Conservation (phyloP, 2,113 vertebrate species). For the Neotoma lepida region DNA sequence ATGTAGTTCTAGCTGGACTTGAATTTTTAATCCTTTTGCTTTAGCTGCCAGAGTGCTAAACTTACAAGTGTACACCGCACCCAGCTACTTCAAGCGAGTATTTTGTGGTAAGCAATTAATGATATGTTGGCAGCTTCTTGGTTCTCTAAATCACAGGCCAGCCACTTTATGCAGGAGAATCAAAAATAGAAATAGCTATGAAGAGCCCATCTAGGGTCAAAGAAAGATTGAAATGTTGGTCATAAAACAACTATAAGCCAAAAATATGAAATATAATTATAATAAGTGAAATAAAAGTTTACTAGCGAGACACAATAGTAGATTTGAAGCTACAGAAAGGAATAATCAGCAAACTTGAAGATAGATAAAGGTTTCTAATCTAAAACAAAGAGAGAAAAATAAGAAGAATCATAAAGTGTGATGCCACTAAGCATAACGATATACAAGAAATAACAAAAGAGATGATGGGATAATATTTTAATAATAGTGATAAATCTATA, state of each 20-base stretch:
- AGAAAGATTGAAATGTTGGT: neutral
- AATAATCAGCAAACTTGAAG: neutral
- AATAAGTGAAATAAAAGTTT: neutral
- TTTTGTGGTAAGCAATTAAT: slow-evolving; percentile 16
- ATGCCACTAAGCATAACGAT: neutral
- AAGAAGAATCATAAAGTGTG: neutral
- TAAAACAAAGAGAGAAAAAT: neutral
- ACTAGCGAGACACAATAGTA: neutral
- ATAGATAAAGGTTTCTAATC: neutral
- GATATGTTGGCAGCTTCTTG: neutral
- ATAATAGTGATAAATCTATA: neutral
- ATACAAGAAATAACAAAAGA: neutral
- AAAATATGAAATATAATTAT: neutral
- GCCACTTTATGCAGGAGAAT: neutral
- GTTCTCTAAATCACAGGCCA: neutral
- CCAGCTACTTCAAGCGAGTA: neutral
- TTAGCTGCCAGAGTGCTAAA: neutral
- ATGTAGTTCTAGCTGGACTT: neutral
- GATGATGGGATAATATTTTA: neutral
- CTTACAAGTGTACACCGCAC: neutral
- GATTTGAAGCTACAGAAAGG: neutral
- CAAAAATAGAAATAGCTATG: neutral
- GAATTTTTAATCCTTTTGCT: neutral
- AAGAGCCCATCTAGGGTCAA: neutral
- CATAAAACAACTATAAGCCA: neutral